Evolutionary conservation across 64 coral and sea anemone species (phyloP).

Genomic region (Acropora yongei): DNA sequence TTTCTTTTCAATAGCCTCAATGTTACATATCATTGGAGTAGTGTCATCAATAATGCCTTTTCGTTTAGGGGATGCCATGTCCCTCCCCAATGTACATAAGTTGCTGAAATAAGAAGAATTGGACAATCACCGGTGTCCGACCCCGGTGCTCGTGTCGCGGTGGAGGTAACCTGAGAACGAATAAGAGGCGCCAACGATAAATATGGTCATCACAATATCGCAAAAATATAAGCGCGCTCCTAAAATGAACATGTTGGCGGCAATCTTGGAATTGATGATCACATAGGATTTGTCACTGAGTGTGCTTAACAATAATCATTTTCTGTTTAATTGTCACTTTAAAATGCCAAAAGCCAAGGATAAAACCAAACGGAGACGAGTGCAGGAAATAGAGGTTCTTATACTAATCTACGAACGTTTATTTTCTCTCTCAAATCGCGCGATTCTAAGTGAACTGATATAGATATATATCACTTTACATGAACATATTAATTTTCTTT

Average conservation of each 20-base stretch:
- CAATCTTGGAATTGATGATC: neutral
- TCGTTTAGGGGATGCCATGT: conserved; percentile 77
- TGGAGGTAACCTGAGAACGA: neutral
- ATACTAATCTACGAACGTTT: neutral
- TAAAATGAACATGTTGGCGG: conserved; percentile 24
- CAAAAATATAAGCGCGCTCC: neutral
- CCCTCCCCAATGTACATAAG: too few relatives aligned
- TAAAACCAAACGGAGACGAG: conserved; percentile 32
- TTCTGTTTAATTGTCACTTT: neutral
- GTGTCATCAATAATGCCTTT: conserved; percentile 78
- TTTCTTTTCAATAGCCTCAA: conserved; percentile 94
- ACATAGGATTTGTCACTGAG: too few relatives aligned
- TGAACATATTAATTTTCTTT: neutral
- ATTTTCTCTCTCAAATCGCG: neutral
- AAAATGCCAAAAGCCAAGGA: conserved; percentile 71
- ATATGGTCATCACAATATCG: conserved; percentile 20
- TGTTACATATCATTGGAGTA: conserved; percentile 78
- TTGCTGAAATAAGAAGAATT: too few relatives aligned
- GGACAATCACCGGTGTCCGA: neutral
- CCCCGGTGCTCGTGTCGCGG: too few relatives aligned
- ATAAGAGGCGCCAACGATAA: neutral
- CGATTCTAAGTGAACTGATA: neutral
- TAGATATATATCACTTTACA: neutral
- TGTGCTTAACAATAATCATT: neutral
- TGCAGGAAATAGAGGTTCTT: conserved; percentile 58